Conservation (phyloP, 2,797 vertebrate genomes). For the Rhincodon typus region DNA sequence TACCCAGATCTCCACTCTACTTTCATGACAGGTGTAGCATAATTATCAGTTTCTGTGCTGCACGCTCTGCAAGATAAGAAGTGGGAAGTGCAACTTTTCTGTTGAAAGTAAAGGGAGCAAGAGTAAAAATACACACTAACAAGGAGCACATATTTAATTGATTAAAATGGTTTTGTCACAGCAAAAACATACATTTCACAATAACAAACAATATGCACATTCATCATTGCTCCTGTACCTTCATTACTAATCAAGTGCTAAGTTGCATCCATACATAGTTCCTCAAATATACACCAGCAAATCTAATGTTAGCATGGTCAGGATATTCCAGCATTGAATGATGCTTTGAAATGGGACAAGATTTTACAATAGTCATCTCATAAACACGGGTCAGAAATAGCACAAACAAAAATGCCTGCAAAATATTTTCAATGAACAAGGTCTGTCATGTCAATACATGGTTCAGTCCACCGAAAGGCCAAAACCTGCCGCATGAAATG, state of each 20-base stretch:
- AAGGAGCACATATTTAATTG: not conserved
- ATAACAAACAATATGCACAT: not conserved
- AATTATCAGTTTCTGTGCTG: not conserved
- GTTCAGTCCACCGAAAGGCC: not conserved
- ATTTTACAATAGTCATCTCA: not conserved
- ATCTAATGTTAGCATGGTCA: not conserved
- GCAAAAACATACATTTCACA: not conserved
- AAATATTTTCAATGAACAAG: not conserved
- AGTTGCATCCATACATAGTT: not conserved
- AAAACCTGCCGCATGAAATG: not conserved
- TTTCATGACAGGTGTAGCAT: not conserved
- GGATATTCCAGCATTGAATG: not conserved
- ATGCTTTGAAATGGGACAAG: not conserved
- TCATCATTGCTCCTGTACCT: not conserved
- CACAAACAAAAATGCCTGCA: not conserved
- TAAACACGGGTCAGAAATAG: not conserved
- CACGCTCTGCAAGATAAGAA: not conserved
- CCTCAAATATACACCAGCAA: not conserved
- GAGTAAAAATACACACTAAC: not conserved
- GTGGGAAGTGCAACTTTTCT: not conserved
- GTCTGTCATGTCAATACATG: not conserved
- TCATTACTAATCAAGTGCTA: not conserved
- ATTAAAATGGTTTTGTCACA: not conserved
- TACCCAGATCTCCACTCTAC: not conserved
- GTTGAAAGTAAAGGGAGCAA: not conserved